Conservation (phyloP, 2,888 invertebrate species). For the Aporophyla lueneburgensis region DNA sequence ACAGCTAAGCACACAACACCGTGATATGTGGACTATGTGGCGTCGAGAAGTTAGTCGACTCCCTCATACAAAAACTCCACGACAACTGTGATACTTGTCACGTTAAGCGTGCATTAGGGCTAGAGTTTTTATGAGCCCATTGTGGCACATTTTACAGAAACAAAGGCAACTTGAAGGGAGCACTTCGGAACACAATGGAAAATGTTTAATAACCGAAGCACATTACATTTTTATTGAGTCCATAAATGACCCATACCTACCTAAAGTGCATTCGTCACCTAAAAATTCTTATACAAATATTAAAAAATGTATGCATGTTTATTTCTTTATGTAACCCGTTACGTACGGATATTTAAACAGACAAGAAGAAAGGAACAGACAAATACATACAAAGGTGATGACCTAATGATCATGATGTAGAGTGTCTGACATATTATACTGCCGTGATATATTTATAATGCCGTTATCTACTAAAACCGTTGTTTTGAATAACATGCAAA, state of each 20-base stretch:
- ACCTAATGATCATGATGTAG: too few relatives aligned
- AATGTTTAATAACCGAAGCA: constrained; percentile 39
- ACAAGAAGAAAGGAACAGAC: too few relatives aligned
- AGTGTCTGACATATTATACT: too few relatives aligned
- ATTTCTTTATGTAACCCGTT: too few relatives aligned
- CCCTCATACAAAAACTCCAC: not conserved
- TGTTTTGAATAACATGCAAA: too few relatives aligned
- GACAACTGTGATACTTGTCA: constrained; percentile 20
- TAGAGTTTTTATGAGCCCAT: constrained; percentile 44
- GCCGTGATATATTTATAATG: too few relatives aligned
- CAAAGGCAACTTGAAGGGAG: constrained; percentile 26
- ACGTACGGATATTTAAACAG: too few relatives aligned
- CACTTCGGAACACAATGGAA: constrained; percentile 42
- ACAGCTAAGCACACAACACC: not conserved
- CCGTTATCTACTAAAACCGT: too few relatives aligned
- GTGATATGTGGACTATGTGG: not conserved
- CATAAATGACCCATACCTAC: constrained; percentile 3
- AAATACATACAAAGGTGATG: too few relatives aligned
- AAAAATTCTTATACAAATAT: too few relatives aligned
- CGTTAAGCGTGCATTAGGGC: constrained; percentile 6
- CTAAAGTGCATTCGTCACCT: constrained; percentile 6
- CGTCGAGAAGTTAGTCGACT: constrained; percentile 1
- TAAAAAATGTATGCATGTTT: too few relatives aligned
- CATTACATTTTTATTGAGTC: constrained; percentile 11
- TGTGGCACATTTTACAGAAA: constrained; percentile 33